Evolutionary conservation across 1,140 invertebrate genomes (phyloP).

Genomic region (Danaus plexippus): DNA sequence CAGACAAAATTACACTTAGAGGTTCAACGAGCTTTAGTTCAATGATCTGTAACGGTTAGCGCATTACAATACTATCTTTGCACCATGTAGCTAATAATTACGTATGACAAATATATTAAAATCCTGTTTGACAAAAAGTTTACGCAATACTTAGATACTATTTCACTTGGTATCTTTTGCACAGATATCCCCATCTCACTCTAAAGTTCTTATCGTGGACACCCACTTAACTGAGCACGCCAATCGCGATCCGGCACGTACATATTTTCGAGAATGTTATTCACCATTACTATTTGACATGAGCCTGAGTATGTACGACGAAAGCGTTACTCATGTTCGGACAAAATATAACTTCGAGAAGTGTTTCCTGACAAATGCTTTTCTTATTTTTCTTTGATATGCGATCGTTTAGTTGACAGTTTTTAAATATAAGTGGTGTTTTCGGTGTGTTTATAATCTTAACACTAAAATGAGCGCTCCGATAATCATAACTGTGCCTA

Average conservation of each 20-base stretch:
- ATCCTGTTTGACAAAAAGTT: no score
- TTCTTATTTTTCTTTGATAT: conserved; percentile 12
- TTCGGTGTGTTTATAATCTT: conserved; percentile 31
- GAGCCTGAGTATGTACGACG: conserved; percentile 60
- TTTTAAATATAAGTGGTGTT: conserved; percentile 20
- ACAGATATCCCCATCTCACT: conserved; percentile 22
- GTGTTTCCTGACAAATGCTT: conserved; percentile 40
- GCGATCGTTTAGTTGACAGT: conserved; percentile 22
- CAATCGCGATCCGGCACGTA: conserved; percentile 62
- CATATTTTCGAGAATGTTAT: conserved; percentile 38
- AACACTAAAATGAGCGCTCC: conserved; percentile 59
- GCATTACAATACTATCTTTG: no score
- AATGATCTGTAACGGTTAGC: no score
- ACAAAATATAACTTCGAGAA: conserved; percentile 40
- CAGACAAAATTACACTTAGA: no score
- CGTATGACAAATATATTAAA: no score
- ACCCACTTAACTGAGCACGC: conserved; percentile 32
- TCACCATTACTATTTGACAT: conserved; percentile 38
- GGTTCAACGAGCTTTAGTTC: no score
- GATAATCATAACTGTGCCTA: conserved; percentile 71
- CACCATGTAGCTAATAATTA: no score
- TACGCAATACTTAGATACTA: no score
- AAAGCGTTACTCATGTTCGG: conserved; percentile 36
- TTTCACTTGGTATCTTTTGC: no score
- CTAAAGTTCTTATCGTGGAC: conserved; percentile 23